These are phyloP conservation scores for Tachycineta bicolor DNA, from an alignment of 2,113 vertebrate genomes.

Conservation along the genomic window DNA sequence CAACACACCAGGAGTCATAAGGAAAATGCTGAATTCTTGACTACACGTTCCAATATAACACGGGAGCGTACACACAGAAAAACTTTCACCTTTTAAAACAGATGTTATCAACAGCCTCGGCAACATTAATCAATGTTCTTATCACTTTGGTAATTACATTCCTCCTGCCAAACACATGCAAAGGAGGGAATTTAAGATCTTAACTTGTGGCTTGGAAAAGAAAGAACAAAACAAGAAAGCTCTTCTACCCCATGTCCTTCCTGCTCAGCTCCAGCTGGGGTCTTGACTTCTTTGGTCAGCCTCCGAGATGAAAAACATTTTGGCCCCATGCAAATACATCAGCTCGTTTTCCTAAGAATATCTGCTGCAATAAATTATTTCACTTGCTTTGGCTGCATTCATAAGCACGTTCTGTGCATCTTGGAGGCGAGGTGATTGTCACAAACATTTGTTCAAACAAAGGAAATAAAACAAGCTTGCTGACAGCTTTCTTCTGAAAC, in stretches of 20 bases:
- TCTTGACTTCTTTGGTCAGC: background rate
- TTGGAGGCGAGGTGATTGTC: background rate
- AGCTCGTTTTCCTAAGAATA: background rate
- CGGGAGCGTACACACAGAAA: background rate
- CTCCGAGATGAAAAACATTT: rapidly evolving
- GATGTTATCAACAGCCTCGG: background rate
- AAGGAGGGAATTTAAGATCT: background rate
- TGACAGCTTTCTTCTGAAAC: background rate
- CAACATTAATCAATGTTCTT: background rate
- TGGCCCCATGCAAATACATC: background rate
- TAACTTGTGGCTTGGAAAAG: background rate
- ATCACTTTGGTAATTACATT: background rate
- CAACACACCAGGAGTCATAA: slow-evolving; percentile 3
- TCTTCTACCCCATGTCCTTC: background rate
- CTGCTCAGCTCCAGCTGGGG: background rate
- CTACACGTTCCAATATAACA: background rate
- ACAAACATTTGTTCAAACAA: background rate
- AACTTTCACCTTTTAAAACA: background rate
- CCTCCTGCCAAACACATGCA: background rate
- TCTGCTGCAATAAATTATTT: background rate
- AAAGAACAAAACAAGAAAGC: background rate
- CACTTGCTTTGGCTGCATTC: background rate
- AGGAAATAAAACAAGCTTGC: background rate
- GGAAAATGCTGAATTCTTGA: slow-evolving; percentile 10
- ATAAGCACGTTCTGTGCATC: background rate